Evolutionary conservation across 2,113 vertebrate species (phyloP).

Genomic region (Oceanites oceanicus): DNA sequence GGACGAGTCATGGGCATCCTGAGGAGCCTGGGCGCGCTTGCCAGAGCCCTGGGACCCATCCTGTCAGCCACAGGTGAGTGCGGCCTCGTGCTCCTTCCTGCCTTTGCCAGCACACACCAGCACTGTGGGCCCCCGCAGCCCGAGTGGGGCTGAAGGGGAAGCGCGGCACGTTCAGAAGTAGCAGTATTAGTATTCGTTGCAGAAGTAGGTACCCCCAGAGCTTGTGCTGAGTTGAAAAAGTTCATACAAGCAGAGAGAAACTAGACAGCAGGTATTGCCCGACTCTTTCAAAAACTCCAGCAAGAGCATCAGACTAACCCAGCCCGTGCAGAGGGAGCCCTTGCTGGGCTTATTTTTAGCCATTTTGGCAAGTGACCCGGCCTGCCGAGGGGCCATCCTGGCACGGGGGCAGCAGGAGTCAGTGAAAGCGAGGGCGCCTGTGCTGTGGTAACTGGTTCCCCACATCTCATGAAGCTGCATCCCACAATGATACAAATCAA

Average conservation of each 20-base stretch:
- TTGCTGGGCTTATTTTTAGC: neutral
- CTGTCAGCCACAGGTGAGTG: constrained; percentile 84
- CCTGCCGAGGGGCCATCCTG: too few relatives aligned
- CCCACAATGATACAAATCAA: too few relatives aligned
- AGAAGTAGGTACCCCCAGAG: neutral
- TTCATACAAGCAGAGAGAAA: neutral
- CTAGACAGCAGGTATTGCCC: neutral
- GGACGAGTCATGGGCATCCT: constrained; percentile 95
- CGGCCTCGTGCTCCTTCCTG: accelerated
- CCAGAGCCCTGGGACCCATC: constrained; percentile 87
- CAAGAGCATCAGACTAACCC: accelerated
- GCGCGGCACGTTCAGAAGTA: accelerated
- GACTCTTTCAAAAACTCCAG: too few relatives aligned
- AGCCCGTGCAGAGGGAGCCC: neutral
- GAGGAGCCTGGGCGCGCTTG: constrained; percentile 90
- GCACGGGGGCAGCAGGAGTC: neutral
- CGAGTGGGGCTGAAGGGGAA: accelerated
- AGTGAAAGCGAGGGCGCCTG: too few relatives aligned
- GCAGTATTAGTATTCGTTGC: too few relatives aligned
- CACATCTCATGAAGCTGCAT: neutral
- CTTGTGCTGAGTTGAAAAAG: accelerated
- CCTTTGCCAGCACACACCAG: accelerated
- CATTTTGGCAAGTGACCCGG: accelerated
- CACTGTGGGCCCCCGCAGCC: accelerated
- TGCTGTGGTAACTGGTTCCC: neutral